Conservation (phyloP, 2,113 vertebrate species). For the Gopherus evgoodei region DNA sequence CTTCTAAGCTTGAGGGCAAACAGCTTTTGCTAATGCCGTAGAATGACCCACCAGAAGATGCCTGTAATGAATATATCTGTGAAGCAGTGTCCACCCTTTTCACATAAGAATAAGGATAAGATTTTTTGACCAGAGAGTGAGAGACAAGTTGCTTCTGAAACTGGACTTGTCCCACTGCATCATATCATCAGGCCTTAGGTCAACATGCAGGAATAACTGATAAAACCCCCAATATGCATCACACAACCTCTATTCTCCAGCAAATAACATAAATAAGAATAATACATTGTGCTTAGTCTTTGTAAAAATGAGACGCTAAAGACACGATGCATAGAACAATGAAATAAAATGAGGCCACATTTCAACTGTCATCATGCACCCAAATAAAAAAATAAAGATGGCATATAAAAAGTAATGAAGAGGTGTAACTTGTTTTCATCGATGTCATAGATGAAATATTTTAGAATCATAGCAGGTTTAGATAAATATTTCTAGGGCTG, state of each 20-base stretch:
- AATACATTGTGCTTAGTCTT: slow-evolving; percentile 1
- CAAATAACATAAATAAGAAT: neutral
- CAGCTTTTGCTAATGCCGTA: neutral
- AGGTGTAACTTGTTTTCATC: neutral
- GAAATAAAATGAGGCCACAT: neutral
- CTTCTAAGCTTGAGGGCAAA: neutral
- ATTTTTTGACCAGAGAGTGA: neutral
- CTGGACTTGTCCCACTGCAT: slow-evolving; percentile 14
- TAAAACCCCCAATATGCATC: slow-evolving; percentile 22
- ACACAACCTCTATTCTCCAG: neutral
- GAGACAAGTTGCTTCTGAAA: slow-evolving; percentile 30
- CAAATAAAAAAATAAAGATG: slow-evolving; percentile 14
- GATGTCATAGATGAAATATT: neutral
- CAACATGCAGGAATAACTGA: neutral
- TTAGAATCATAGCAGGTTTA: slow-evolving; percentile 1
- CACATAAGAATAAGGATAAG: neutral
- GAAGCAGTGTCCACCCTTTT: neutral
- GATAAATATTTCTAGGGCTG: neutral
- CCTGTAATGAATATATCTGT: neutral
- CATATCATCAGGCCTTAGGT: neutral
- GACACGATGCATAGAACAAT: neutral
- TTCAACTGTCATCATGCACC: slow-evolving; percentile 6
- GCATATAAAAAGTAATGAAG: neutral
- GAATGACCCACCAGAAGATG: neutral
- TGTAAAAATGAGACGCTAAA: neutral